phyloP scores from a whole-genome alignment of 2,113 vertebrate species.

The Tichodroma muraria region DNA sequence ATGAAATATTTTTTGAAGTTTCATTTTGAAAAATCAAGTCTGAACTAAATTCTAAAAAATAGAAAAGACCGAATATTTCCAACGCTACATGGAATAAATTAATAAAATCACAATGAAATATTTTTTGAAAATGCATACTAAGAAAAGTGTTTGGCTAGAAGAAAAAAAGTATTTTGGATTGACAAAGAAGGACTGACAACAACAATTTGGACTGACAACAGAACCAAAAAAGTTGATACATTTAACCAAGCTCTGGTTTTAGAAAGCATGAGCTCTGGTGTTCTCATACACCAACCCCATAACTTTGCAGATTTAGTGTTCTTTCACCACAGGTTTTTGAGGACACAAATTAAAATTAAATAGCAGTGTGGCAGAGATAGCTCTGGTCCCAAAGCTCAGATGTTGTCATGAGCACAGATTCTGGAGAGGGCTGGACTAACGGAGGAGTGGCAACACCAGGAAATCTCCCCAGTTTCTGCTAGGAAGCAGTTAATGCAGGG shows the following conservation, averaged over 20 bases:
- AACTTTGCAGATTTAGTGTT: neutral
- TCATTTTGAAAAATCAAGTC: neutral
- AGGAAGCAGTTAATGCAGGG: neutral
- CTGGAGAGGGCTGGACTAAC: neutral
- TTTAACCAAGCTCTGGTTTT: neutral
- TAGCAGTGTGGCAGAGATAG: neutral
- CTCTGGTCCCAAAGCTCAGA: neutral
- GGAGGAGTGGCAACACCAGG: neutral
- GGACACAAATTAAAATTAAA: neutral
- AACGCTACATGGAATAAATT: neutral
- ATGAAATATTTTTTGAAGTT: neutral
- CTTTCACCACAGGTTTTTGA: neutral
- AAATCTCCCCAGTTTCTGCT: neutral
- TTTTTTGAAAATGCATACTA: neutral
- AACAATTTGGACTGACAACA: too few species aligned
- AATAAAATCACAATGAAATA: neutral
- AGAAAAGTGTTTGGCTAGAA: neutral
- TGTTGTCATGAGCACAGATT: neutral
- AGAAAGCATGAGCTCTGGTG: neutral
- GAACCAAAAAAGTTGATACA: neutral
- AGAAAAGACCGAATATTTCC: neutral
- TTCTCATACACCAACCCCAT: neutral
- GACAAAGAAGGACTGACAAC: neutral
- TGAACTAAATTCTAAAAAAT: neutral
- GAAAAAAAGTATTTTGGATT: neutral